These are phyloP conservation scores for Dasypolia templi DNA, from an alignment of 2,888 invertebrate species.

Conservation along the genomic window DNA sequence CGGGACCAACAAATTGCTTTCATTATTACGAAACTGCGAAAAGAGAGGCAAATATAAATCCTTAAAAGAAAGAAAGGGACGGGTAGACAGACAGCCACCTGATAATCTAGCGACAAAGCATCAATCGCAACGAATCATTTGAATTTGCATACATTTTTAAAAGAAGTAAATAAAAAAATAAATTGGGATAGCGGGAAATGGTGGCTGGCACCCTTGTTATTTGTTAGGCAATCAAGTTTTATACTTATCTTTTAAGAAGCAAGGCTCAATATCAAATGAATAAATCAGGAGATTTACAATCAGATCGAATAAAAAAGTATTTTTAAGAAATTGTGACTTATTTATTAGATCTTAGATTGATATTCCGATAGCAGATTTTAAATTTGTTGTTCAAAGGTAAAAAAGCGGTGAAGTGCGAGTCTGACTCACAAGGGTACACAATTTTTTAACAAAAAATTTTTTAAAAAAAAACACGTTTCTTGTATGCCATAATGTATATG, in stretches of 20 bases:
- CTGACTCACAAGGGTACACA: neutral
- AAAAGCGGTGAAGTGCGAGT: slow-evolving; percentile 10
- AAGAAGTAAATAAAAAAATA: slow-evolving; percentile 82
- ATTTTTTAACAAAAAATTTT: neutral
- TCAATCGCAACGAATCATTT: slow-evolving; percentile 78
- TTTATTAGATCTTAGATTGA: slow-evolving; percentile 53
- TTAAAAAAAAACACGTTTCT: neutral
- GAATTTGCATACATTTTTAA: slow-evolving; percentile 81
- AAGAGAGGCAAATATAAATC: slow-evolving; percentile 58
- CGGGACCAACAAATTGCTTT: slow-evolving; percentile 75
- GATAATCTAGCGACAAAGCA: slow-evolving; percentile 79
- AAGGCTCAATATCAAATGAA: slow-evolving; percentile 36
- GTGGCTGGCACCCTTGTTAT: slow-evolving; percentile 62
- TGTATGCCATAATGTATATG: no score
- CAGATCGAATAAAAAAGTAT: slow-evolving; percentile 24
- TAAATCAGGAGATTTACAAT: slow-evolving; percentile 15
- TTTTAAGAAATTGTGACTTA: slow-evolving; percentile 45
- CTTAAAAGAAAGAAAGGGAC: slow-evolving; percentile 28
- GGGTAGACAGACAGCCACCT: slow-evolving; percentile 60
- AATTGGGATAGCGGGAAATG: slow-evolving; percentile 66
- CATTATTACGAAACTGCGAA: slow-evolving; percentile 63
- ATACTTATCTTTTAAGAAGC: slow-evolving; percentile 31
- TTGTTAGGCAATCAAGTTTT: slow-evolving; percentile 56
- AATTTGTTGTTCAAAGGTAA: slow-evolving; percentile 46
- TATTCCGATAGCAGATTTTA: slow-evolving; percentile 42